Base-by-base conservation (phyloP, 2,113 vertebrate genomes). In the Lagenorhynchus albirostris region DNA sequence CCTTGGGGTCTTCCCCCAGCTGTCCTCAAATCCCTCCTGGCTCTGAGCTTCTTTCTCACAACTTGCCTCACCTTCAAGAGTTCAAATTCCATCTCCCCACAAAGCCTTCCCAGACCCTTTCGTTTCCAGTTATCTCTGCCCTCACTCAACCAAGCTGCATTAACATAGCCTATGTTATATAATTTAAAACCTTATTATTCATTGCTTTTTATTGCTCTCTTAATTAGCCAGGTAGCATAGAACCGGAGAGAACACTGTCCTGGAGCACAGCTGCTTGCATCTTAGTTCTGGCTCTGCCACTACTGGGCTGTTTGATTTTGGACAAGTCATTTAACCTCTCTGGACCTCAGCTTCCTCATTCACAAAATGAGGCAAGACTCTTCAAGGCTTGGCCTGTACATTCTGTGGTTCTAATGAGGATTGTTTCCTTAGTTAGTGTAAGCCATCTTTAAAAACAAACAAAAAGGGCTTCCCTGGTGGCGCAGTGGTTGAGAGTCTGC, bases 311-410 rank as follows among this genome's bases (percentile, higher is more conserved):
- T 67, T 82, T 77, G 26, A 94, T 77, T 90, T 44, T 55, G n/a
- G 71, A 92, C 50, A 94, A 91, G 8, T 91, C 62, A 55, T 74
- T 80, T 68, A 74, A 60, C 79, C 31, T 89, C 36, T 86, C 44
- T 74, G 55, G 55, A 65, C 60, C 70, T 81, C 76, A 67, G 60
- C 29, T 53, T 83, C 47, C 25, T 79, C 86, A 80, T 36, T 88
- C 17, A 89, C 47, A 82, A 84, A 87, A 93, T 18, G 33, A 95
- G 38, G 63, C n/a, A 94, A 53, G 60, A 77, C 21, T 95, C 91
- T 85, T 95, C 6, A 55, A 50, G 65, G 0, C 23, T 29, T 74
- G 21, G n/a, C 29, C 33, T 5, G 21, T 17, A 82, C 1, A 23
- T 65, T 84, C 68, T 89, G 21, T 95, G 76, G 36, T 63, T 95